Conservation (phyloP, 2,113 vertebrate species). For the Rhinichthys klamathensis region DNA sequence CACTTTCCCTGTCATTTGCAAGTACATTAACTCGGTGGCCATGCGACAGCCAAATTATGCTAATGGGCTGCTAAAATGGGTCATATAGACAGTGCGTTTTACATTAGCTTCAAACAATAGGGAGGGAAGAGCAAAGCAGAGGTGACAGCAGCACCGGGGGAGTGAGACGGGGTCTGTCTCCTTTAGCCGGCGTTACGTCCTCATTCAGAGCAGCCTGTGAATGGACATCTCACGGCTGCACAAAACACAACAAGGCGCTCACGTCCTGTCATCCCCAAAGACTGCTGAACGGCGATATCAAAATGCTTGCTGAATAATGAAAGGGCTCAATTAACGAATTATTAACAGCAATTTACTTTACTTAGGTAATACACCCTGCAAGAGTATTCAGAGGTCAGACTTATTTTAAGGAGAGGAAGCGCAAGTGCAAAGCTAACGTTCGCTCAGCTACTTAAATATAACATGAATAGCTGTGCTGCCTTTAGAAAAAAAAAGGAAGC, state of each 20-base stretch:
- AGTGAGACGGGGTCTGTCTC: slow-evolving; percentile 34
- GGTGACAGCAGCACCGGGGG: slow-evolving; percentile 66
- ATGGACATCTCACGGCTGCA: neutral
- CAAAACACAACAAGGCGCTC: slow-evolving; percentile 39
- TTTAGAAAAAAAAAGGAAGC: neutral
- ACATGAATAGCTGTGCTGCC: neutral
- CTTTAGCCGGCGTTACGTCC: slow-evolving; percentile 26
- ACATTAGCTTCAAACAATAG: slow-evolving; percentile 82
- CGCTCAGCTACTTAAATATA: slow-evolving; percentile 6
- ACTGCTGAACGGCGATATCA: slow-evolving; percentile 44
- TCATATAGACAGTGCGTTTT: slow-evolving; percentile 82
- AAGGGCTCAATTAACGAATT: slow-evolving; percentile 59
- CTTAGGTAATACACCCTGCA: slow-evolving; percentile 41
- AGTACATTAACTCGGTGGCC: slow-evolving; percentile 90
- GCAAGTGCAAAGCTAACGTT: neutral
- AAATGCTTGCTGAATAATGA: slow-evolving; percentile 58
- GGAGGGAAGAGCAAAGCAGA: slow-evolving; percentile 74
- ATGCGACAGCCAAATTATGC: slow-evolving; percentile 86
- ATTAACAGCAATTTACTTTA: slow-evolving; percentile 55
- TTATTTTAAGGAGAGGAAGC: slow-evolving; percentile 6
- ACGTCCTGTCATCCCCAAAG: slow-evolving; percentile 33
- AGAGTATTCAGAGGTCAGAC: neutral
- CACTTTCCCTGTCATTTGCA: slow-evolving; percentile 90
- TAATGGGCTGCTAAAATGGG: slow-evolving; percentile 89
- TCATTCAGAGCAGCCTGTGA: slow-evolving; percentile 12